Base-by-base conservation (phyloP, 2,888 invertebrate species). In the Trichogramma dendrolimi region DNA sequence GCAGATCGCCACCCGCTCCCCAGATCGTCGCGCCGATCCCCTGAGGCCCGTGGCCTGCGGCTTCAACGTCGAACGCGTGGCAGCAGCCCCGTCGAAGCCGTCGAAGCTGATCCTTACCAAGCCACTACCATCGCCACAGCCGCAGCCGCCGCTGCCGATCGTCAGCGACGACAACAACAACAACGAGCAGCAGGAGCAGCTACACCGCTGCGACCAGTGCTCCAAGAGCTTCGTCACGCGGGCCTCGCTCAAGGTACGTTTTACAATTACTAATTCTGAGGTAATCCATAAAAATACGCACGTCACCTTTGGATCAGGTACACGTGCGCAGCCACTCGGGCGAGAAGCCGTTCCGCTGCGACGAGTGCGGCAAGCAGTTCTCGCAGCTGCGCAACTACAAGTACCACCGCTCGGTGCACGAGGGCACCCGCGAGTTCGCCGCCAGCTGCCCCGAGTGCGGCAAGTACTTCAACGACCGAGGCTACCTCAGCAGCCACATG, bases 361-460 rank as follows among this genome's bases (percentile, higher is more conserved):
- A 82, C 38, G 90, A 91, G 68, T 92, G 92, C 73, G 87, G 87
- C 55, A 92, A 92, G 76, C 86, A 87, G 49, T 92, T 92, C 78
- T 91, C 91, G 1, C 92, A 92, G 75, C 80, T 92, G 58, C 83
- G 92, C 49, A 92, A 92, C 80, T 92, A 87, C 79, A 91, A 91
- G 79, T 92, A 92, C 74, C 92, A 92, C 76, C 75, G 79, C 55
- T 91, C 91, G 1, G 87, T 91, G 38, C 92, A 92, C 76, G 86
- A 90, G 56, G 92, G 92, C 1, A 91, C 91, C 39, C 86, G 87
- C 69, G 91, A 91, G 80, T 92, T 92, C 71, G 89, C 91, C 0
- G 87, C 88, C 11, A 86, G 85, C 5, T 88, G 88, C 71, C 85
- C 86, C 5, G 87, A 87, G 75, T 92, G 92, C 74, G 91, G 91